Evolutionary conservation across 1,140 invertebrate species (phyloP).

Genomic region (Planococcus citri): DNA sequence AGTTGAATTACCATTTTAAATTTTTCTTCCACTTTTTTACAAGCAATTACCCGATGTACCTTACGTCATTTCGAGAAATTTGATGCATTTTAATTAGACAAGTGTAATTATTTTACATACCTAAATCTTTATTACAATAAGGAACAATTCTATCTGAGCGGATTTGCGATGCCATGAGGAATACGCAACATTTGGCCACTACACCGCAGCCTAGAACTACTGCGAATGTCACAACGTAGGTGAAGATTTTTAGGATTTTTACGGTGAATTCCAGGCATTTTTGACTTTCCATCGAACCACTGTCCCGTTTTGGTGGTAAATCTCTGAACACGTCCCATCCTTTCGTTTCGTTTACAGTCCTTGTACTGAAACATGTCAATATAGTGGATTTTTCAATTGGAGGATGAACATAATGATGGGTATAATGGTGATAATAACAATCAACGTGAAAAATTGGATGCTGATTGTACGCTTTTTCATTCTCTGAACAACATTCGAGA

Average conservation of each 20-base stretch:
- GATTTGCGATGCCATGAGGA: conserved; percentile 85
- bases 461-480: too few species aligned
- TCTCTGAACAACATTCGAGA: too few species aligned
- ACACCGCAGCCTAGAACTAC: conserved; percentile 71
- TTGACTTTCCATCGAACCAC: conserved; percentile 75
- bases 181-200: conserved; percentile 68
- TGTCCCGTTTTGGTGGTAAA: conserved; percentile 73
- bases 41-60: too few species aligned
- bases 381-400: too few species aligned
- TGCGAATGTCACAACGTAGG: conserved; percentile 73
- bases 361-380: conserved; percentile 53
- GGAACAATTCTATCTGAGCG: conserved; percentile 51
- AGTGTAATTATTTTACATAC: conserved; percentile 40
- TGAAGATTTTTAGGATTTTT: conserved; percentile 69
- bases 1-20: too few species aligned
- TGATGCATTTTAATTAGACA: not conserved
- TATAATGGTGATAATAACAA: too few species aligned
- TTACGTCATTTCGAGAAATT: not conserved
- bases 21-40: too few species aligned
- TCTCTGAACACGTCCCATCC: conserved; percentile 91
- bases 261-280: conserved; percentile 73
- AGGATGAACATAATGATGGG: too few species aligned
- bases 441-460: too few species aligned
- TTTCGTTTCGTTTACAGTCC: conserved; percentile 76
- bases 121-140: conserved; percentile 71